Evolutionary conservation across 1,140 invertebrate genomes (phyloP).

Genomic region (Metaphire vulgaris): DNA sequence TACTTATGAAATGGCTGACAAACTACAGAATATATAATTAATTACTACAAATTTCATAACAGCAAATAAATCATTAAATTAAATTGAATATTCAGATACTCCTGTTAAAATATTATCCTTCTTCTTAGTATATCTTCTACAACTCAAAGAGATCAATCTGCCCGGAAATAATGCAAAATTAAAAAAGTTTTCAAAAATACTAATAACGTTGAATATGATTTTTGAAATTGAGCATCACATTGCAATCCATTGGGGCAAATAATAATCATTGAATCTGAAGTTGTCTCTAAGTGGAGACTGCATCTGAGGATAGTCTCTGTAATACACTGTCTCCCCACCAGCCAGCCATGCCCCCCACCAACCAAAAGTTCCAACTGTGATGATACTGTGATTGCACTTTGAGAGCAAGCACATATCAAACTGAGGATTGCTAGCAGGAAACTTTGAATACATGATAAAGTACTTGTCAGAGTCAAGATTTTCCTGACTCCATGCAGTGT

Average conservation of each 20-base stretch:
- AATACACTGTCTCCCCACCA: constrained; percentile 34
- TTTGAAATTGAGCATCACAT: constrained; percentile 22
- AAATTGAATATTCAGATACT: too few relatives aligned
- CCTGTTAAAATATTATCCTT: too few relatives aligned
- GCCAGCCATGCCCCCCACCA: constrained; percentile 35
- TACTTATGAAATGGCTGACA: too few relatives aligned
- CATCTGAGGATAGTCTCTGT: constrained; percentile 22
- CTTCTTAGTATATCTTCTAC: too few relatives aligned
- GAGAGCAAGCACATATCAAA: constrained; percentile 60
- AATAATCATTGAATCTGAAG: constrained; percentile 27
- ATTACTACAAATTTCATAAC: too few relatives aligned
- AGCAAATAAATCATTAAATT: too few relatives aligned
- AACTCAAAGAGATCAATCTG: too few relatives aligned
- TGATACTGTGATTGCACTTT: constrained; percentile 38
- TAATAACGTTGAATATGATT: too few relatives aligned
- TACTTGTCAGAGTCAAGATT: constrained; percentile 5
- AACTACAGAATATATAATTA: too few relatives aligned
- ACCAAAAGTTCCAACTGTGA: constrained; percentile 34
- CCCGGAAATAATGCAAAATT: too few relatives aligned
- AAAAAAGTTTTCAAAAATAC: too few relatives aligned
- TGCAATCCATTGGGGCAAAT: constrained; percentile 28
- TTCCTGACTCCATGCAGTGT: constrained; percentile 32
- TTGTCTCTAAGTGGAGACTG: constrained; percentile 7
- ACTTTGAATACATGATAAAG: constrained; percentile 15
- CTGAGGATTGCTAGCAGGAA: neutral